Evolutionary conservation across 2,888 invertebrate species (phyloP).

Genomic region (Apoderus coryli): DNA sequence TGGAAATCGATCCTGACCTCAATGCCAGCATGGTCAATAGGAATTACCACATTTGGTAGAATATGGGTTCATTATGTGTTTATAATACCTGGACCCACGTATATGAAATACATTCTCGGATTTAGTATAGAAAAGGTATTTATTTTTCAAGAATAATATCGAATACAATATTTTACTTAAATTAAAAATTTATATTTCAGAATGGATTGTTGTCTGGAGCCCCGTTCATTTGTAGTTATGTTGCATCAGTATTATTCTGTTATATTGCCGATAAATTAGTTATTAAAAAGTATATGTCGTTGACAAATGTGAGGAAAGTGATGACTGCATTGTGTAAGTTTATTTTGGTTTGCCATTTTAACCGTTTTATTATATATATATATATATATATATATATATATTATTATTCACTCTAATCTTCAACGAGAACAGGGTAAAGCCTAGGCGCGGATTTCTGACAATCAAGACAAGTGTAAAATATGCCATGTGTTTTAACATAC

Average conservation of each 20-base stretch:
- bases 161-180: constrained; percentile 5
- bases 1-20: constrained; percentile 50
- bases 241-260: constrained; percentile 55
- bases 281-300: constrained; percentile 39
- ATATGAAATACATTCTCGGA: constrained; percentile 53
- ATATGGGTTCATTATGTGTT: constrained; percentile 63
- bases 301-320: constrained; percentile 50
- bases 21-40: constrained; percentile 53
- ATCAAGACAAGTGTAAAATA: too few species aligned
- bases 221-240: constrained; percentile 54
- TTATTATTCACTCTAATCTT: too few species aligned
- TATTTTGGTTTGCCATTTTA: too few species aligned
- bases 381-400: too few species aligned
- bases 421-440: too few species aligned
- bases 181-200: too few species aligned
- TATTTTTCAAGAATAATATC: constrained; percentile 5
- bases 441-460: too few species aligned
- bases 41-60: constrained; percentile 57
- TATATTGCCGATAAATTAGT: constrained; percentile 51
- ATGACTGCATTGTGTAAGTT: constrained; percentile 44
- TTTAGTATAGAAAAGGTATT: constrained; percentile 47
- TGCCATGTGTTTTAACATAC: too few species aligned
- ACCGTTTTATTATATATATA: too few species aligned
- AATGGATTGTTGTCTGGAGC: constrained; percentile 53
- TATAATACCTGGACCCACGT: constrained; percentile 54